Base-by-base conservation (phyloP, 2,113 vertebrate species). In the Paralichthys olivaceus region DNA sequence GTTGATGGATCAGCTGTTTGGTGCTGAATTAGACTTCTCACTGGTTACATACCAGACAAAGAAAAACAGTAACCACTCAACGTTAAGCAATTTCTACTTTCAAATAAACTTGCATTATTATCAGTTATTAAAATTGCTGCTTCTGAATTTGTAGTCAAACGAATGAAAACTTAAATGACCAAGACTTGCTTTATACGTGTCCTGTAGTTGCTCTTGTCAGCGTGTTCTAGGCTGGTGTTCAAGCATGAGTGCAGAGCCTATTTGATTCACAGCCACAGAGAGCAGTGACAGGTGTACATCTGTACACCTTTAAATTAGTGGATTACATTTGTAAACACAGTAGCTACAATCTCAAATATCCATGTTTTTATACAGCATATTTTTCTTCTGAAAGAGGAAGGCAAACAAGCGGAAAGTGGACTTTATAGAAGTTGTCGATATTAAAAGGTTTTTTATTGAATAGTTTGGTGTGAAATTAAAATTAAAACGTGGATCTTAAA, bases 301-400 rank as follows among this genome's bases (percentile, higher is more conserved):
- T 58, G 15, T 63, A 19, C 49, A 66, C 70, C 28, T 62, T 62
- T 47, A 77, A 28, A 56, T 64, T 2, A 68, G 55, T 37, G 28
- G 25, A 59, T 69, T 69, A 68, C n/a, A 71, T 54, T 26, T 70
- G n/a, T 15, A 37, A 69, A 61, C 45, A 69, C 59, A 79, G 51
- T 56, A 47, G 32, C 71, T 28, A 28, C 25, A 29, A 0, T 68
- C 54, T 60, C 20, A 37, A 65, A 47, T 23, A 49, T 40, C 19
- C 71, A 61, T 69, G 40, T 54, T 25, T 45, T 71, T 51, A 25
- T 25, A 13, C 5, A 11, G 47, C 5, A 25, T 72, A 23, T 13
- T 2, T 58, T 51, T 17, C n/a, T 28, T 60, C 8, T 43, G 3
- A 54, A n/a, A 29, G 7, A 28, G 2, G 2, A 69, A 49, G 11